Conservation (phyloP, 1,140 invertebrate genomes). For the Drosophila cardini region DNA sequence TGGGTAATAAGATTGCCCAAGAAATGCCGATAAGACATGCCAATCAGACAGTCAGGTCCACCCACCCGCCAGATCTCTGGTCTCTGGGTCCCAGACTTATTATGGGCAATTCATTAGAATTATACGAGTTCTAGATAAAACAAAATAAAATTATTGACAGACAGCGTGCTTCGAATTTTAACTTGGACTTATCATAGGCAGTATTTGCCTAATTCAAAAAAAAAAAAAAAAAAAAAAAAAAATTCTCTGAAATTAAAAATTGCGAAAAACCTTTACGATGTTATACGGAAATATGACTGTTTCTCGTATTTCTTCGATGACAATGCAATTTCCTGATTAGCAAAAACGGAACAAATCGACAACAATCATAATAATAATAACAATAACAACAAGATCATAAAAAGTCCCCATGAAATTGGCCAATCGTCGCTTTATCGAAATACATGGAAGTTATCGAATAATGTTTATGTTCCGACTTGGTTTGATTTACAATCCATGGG, state of each 20-base stretch:
- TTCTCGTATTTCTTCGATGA: slow-evolving; percentile 1
- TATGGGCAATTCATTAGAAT: slow-evolving; percentile 33
- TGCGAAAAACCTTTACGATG: not conserved
- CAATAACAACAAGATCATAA: slow-evolving; percentile 50
- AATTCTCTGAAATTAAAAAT: slow-evolving; percentile 39
- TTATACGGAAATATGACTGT: not conserved
- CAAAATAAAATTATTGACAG: slow-evolving; percentile 33
- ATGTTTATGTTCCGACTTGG: slow-evolving; percentile 18
- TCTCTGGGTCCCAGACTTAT: slow-evolving; percentile 7
- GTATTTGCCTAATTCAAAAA: slow-evolving; percentile 28
- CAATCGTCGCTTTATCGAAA: slow-evolving; percentile 19
- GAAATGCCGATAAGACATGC: slow-evolving; percentile 27
- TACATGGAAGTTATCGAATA: not conserved
- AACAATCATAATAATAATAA: not conserved
- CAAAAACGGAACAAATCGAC: slow-evolving; percentile 12
- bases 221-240: slow-evolving; percentile 30
- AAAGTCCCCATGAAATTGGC: slow-evolving; percentile 16
- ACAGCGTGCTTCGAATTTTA: not conserved
- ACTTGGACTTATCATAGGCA: no score
- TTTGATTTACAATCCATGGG: slow-evolving; percentile 26
- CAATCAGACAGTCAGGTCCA: slow-evolving; percentile 16
- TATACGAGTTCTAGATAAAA: not conserved
- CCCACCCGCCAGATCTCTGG: not conserved
- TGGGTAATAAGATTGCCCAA: not conserved
- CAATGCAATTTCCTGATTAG: slow-evolving; percentile 18